Evolutionary conservation across 2,797 vertebrate genomes (phyloP).

Genomic region (Sciurus carolinensis): DNA sequence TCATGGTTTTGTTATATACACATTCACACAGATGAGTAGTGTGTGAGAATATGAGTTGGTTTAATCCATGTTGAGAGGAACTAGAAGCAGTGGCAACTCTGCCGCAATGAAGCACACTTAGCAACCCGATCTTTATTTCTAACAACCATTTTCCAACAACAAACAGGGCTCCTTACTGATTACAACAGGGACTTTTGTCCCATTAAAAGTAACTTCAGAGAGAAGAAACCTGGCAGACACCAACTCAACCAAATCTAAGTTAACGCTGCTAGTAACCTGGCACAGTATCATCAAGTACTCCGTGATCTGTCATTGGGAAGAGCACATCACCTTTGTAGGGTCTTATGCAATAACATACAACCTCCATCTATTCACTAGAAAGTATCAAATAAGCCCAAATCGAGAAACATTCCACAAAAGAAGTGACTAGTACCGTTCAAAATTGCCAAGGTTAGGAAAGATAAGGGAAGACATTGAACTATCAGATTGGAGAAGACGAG

Average conservation of each 20-base stretch:
- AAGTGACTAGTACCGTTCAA: not conserved
- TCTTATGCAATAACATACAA: not conserved
- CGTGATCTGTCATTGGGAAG: not conserved
- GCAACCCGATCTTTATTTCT: not conserved
- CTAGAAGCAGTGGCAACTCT: not conserved
- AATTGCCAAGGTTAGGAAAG: not conserved
- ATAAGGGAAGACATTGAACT: not conserved
- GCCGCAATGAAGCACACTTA: not conserved
- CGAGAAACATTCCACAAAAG: not conserved
- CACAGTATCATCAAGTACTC: not conserved
- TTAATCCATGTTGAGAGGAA: not conserved
- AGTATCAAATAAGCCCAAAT: not conserved
- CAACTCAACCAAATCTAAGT: not conserved
- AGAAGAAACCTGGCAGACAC: not conserved
- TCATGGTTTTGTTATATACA: not conserved
- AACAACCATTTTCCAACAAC: not conserved
- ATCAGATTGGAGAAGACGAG: not conserved
- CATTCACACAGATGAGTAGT: not conserved
- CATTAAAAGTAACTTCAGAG: not conserved
- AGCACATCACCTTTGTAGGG: not conserved
- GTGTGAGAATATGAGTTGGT: not conserved
- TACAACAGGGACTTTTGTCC: not conserved
- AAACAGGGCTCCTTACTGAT: not conserved
- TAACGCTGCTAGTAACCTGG: not conserved
- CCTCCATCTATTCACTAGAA: not conserved